phyloP scores from a whole-genome alignment of 2,888 invertebrate species.

The Cataglyphis livida region DNA sequence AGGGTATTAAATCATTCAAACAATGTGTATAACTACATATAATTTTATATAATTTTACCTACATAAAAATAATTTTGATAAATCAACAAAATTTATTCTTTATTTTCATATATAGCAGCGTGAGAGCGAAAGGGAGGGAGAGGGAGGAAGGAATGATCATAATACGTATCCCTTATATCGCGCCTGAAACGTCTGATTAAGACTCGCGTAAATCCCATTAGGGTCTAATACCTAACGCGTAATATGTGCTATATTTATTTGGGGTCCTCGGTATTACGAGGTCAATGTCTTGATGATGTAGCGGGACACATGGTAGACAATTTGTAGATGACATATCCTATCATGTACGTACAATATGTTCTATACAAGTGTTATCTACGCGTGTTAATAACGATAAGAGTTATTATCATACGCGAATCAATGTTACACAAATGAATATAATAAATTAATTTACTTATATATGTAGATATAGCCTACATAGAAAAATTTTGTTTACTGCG shows the following conservation, averaged over 20 bases:
- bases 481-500: neutral
- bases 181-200: conserved; percentile 68
- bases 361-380: neutral
- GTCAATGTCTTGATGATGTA: conserved; percentile 55
- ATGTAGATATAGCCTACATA: neutral
- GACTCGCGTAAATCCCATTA: conserved; percentile 72
- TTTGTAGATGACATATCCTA: conserved; percentile 34
- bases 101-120: neutral
- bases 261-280: conserved; percentile 60
- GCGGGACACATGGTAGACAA: conserved; percentile 32
- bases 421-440: neutral
- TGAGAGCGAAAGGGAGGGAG: neutral
- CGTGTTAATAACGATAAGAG: neutral
- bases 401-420: neutral
- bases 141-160: conserved; percentile 47
- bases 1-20: neutral
- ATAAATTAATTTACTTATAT: neutral
- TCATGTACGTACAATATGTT: conserved; percentile 33
- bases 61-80: neutral
- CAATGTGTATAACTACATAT: neutral
- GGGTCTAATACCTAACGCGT: conserved; percentile 64
- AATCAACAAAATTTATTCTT: neutral
- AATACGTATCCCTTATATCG: conserved; percentile 64
- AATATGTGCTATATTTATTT: conserved; percentile 70
- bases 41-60: neutral